Evolutionary conservation across 2,888 invertebrate species (phyloP), one percentile per base, ranked within the genome.

Genomic region (Philereme vetulata): DNA sequence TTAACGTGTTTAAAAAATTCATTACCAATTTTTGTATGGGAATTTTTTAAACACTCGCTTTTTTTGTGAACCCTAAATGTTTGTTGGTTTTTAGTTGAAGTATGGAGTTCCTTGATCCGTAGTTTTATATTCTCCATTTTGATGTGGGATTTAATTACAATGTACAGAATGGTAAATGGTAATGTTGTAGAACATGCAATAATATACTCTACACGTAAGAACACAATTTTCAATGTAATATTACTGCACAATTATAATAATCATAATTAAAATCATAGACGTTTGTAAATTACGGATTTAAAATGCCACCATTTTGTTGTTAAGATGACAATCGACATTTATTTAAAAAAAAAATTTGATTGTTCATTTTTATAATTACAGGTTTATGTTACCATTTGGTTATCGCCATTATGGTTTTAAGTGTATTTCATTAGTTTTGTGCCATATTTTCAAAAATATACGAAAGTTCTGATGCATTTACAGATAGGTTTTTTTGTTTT

Each of bases 231-330:
- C 78, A 79, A 86, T 88, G 89, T 90, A 90, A 88, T 21, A 21
- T 84, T 86, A 87, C 71, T 85, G 90, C 90, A 90, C 90, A 81
- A 72, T 86, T 87, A 82, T 85, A 84, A 83, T 83, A 85, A 84
- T 82, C 81, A 75, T 86, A 80, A 51, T 52, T 56, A 61, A 61
- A 56, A 8, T 60, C 71, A 72, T 77, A 75, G 75, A 76, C 77
- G 77, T 75, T 73, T 81, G 78, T 80, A 77, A 78, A 75, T 45
- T 8, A 21, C 52, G 44, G 51, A 49, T 42, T 11, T 38, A 38
- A 21, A 38, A 38, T 3, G 35, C 35, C 35, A 36, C 7, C 35
- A 36, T 36, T 36, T 36, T 36, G 7, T n/a, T n/a, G n/a, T n/a
- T 21, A 21, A 21, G 21, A 21, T 21, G 21, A 21, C 21, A 21